A percentile compares a stretch with the other conserved stretches of the same genome.
These are phyloP conservation scores for Tigriopus californicus DNA, from an alignment of 2,888 invertebrate species.

Conservation along the genomic window DNA sequence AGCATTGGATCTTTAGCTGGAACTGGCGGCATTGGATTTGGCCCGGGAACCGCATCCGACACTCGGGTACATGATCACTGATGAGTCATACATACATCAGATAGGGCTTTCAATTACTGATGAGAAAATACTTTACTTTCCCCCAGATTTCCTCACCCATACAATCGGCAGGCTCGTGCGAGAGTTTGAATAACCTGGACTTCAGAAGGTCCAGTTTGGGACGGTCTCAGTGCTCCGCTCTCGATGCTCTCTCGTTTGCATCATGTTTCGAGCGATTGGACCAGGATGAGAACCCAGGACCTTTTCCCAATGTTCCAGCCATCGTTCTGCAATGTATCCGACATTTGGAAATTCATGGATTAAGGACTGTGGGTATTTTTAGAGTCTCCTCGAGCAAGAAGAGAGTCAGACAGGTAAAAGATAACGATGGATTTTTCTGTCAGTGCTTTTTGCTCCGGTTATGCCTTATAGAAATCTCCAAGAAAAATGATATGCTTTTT, in stretches of 20 bases:
- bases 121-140: no score
- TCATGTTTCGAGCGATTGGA: constrained; percentile 7
- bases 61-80: no score
- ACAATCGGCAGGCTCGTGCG: constrained; percentile 20
- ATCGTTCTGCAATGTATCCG: constrained; percentile 59
- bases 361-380: constrained; percentile 72
- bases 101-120: no score
- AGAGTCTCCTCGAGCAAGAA: constrained; percentile 81
- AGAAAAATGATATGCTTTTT: no score
- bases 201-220: constrained; percentile 23
- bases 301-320: constrained; percentile 46
- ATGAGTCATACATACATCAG: no score
- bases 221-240: constrained; percentile 26
- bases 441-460: no score
- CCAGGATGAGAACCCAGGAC: constrained; percentile 28
- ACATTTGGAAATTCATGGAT: constrained; percentile 58
- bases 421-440: not conserved
- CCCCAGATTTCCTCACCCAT: constrained; percentile 9
- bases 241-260: constrained; percentile 28
- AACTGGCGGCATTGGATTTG: not conserved
- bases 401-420: constrained; percentile 60
- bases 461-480: no score
- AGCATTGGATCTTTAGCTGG: constrained; percentile 47
- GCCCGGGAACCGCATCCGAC: no score
- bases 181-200: constrained; percentile 20